Evolutionary conservation across 2,797 vertebrate species (phyloP).

Genomic region (Chelonia mydas): DNA sequence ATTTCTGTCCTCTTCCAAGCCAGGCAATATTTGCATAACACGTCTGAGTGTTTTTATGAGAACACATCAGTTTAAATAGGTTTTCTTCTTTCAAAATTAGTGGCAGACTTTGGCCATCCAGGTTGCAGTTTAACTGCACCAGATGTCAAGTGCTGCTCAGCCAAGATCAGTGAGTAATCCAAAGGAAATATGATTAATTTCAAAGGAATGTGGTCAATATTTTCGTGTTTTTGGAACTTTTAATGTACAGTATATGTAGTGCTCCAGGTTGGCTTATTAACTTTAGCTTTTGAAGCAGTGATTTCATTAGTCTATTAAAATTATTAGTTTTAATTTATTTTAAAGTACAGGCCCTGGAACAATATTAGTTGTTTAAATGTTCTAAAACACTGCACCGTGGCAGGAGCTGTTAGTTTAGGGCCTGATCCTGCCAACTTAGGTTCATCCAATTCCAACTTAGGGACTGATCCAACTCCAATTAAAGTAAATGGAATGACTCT

Average conservation of each 20-base stretch:
- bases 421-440: constrained; percentile 60
- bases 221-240: constrained; percentile 58
- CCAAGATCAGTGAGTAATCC: constrained; percentile 60
- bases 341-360: background rate
- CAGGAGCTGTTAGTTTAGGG: constrained; percentile 50
- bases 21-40: background rate
- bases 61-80: background rate
- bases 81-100: constrained; percentile 26
- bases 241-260: constrained; percentile 31
- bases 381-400: constrained; percentile 1
- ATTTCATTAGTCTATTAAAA: constrained; percentile 57
- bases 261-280: constrained; percentile 60
- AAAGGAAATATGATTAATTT: constrained; percentile 73
- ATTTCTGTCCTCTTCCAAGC: background rate
- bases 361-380: constrained; percentile 8
- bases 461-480: constrained; percentile 52
- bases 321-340: constrained; percentile 63
- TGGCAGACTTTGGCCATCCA: constrained; percentile 48
- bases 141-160: constrained; percentile 53
- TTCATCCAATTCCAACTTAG: constrained; percentile 59
- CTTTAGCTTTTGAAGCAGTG: constrained; percentile 35
- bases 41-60: constrained; percentile 14
- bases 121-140: constrained; percentile 67
- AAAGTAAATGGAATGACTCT: constrained; percentile 21
- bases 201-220: constrained; percentile 64